phyloP scores from a whole-genome alignment of 2,797 vertebrate species.

The Cynodonichthys magdalenae region DNA sequence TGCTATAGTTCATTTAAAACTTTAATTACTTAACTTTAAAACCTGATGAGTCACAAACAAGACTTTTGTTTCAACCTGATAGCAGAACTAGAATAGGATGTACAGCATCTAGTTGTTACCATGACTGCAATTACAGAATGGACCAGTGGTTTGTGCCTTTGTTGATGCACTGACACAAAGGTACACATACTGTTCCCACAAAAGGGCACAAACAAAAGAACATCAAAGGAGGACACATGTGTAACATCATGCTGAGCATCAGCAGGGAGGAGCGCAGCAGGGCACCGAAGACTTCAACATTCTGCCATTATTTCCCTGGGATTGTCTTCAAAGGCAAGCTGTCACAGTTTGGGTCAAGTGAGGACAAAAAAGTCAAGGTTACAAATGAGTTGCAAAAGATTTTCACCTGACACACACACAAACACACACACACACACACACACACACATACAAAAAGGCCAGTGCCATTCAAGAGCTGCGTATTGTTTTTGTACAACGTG shows the following conservation, averaged over 20 bases:
- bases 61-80: neutral
- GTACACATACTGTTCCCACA: constrained; percentile 11
- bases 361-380: constrained; percentile 12
- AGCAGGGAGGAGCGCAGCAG: constrained; percentile 50
- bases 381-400: constrained; percentile 8
- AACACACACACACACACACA: neutral
- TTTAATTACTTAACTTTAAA: neutral
- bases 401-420: neutral
- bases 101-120: neutral
- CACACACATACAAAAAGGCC: neutral
- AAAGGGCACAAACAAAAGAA: constrained; percentile 23
- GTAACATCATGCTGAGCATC: constrained; percentile 37
- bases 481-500: neutral
- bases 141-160: neutral
- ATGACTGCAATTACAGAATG: neutral
- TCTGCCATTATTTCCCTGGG: constrained; percentile 38
- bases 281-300: constrained; percentile 26
- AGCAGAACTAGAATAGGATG: neutral
- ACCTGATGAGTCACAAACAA: neutral
- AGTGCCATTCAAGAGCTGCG: neutral
- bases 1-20: too few species aligned
- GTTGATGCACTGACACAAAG: constrained; percentile 16
- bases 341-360: constrained; percentile 6
- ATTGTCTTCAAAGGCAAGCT: constrained; percentile 57
- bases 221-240: constrained; percentile 56